phyloP scores from a whole-genome alignment of 2,113 vertebrate genomes.

The Phocoena sinus region DNA sequence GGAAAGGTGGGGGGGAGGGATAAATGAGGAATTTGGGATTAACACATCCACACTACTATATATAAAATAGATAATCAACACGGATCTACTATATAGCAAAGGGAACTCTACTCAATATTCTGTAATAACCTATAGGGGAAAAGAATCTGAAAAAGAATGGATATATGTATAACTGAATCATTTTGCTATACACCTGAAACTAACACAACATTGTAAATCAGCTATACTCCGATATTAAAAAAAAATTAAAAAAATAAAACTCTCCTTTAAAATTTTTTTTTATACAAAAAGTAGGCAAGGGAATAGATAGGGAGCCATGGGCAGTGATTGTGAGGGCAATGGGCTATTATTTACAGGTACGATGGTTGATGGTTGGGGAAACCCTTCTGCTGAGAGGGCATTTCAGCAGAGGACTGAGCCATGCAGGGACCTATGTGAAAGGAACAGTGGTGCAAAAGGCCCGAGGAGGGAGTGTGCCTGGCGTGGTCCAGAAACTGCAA shows the following conservation, averaged over 20 bases:
- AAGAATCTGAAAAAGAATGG: background rate
- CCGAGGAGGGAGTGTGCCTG: background rate
- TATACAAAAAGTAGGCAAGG: background rate
- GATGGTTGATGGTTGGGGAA: background rate
- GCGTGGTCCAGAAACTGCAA: background rate
- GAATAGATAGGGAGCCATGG: background rate
- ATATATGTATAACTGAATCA: background rate
- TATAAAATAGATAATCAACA: background rate
- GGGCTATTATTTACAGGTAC: background rate
- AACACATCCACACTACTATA: background rate
- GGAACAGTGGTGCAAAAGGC: background rate
- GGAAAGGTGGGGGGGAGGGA: too few species aligned
- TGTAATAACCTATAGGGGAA: background rate
- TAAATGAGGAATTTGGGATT: background rate
- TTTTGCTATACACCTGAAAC: background rate
- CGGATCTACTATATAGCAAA: background rate
- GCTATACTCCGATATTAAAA: background rate
- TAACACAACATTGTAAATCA: background rate
- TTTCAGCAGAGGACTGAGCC: background rate
- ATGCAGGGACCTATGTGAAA: too few species aligned
- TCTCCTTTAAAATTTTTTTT: conserved; percentile 18
- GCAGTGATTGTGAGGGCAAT: background rate
- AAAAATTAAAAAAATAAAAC: background rate
- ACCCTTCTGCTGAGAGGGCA: background rate
- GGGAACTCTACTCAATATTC: background rate